A percentile compares a stretch with the other conserved stretches of the same genome.
These are phyloP conservation scores for Nysson spinosus DNA, from an alignment of 2,888 invertebrate genomes.

Conservation along the genomic window DNA sequence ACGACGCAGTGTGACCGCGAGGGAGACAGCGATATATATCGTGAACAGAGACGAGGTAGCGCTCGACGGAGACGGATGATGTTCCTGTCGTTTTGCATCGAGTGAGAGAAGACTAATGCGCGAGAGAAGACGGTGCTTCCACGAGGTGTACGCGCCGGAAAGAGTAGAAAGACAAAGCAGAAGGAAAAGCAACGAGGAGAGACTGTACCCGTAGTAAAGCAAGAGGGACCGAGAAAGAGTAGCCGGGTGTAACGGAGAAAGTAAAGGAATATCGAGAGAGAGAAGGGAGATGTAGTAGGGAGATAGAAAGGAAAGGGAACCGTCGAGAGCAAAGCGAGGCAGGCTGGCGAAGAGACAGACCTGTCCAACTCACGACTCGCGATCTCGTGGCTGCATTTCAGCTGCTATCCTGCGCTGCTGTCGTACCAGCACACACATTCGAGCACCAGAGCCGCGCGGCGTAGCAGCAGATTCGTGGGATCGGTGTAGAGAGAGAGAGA, in stretches of 20 bases:
- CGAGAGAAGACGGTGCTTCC: slow-evolving; percentile 13
- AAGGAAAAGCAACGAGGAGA: slow-evolving; percentile 10
- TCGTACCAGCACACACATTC: slow-evolving; percentile 29
- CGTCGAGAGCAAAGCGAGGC: slow-evolving; percentile 17
- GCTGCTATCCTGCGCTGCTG: slow-evolving; percentile 48
- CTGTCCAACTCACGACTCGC: slow-evolving; percentile 51
- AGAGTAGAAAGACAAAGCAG: slow-evolving; percentile 21
- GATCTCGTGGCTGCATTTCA: slow-evolving; percentile 52
- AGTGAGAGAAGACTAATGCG: background rate
- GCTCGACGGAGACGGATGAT: background rate
- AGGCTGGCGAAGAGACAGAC: slow-evolving; percentile 38
- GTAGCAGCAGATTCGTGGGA: slow-evolving; percentile 49
- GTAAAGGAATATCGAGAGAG: slow-evolving; percentile 18
- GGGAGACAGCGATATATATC: slow-evolving; percentile 25
- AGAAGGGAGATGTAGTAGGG: slow-evolving; percentile 7
- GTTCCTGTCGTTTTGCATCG: background rate
- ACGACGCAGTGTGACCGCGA: slow-evolving; percentile 40
- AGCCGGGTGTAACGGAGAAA: slow-evolving; percentile 12
- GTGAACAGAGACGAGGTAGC: slow-evolving; percentile 33
- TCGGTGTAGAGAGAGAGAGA: slow-evolving; percentile 40
- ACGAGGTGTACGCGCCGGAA: slow-evolving; percentile 4
- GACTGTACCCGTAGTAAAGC: background rate
- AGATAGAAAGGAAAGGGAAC: slow-evolving; percentile 8
- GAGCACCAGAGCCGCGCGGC: slow-evolving; percentile 35
- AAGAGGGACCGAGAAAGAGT: slow-evolving; percentile 11